Conservation (phyloP, 2,888 invertebrate genomes). For the Caenorhabditis sp. region DNA sequence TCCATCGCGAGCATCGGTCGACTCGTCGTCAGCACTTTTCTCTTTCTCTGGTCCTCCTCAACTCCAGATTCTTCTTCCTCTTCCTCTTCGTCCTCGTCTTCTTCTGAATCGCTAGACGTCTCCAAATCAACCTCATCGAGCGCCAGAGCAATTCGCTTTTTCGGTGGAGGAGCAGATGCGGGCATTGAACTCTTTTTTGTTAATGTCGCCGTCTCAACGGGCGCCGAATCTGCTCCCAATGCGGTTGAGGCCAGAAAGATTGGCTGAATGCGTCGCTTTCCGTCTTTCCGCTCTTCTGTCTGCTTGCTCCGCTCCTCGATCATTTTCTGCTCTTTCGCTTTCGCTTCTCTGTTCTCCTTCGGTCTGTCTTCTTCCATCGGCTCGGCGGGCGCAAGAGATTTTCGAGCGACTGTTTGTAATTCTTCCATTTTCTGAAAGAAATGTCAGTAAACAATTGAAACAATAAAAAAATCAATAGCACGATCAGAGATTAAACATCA, state of each 20-base stretch:
- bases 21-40: constrained; percentile 18
- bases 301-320: constrained; percentile 62
- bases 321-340: constrained; percentile 38
- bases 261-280: constrained; percentile 94
- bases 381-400: not conserved
- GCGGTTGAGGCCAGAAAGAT: constrained; percentile 85
- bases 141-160: constrained; percentile 11
- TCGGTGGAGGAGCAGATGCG: constrained; percentile 11
- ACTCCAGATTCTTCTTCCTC: constrained; percentile 15
- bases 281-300: constrained; percentile 83
- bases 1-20: constrained; percentile 18
- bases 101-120: constrained; percentile 29
- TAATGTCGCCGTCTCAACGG: not conserved
- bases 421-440: not conserved
- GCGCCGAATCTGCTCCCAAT: constrained; percentile 6
- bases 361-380: not conserved
- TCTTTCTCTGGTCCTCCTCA: constrained; percentile 6
- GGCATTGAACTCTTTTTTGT: not conserved
- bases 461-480: no score
- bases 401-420: not conserved
- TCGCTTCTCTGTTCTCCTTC: constrained; percentile 27
- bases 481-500: no score
- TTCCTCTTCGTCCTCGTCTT: constrained; percentile 37
- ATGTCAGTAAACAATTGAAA: no score
- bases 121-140: constrained; percentile 46